phyloP scores from a whole-genome alignment of 2,797 vertebrate species.

The Melopsittacus undulatus region DNA sequence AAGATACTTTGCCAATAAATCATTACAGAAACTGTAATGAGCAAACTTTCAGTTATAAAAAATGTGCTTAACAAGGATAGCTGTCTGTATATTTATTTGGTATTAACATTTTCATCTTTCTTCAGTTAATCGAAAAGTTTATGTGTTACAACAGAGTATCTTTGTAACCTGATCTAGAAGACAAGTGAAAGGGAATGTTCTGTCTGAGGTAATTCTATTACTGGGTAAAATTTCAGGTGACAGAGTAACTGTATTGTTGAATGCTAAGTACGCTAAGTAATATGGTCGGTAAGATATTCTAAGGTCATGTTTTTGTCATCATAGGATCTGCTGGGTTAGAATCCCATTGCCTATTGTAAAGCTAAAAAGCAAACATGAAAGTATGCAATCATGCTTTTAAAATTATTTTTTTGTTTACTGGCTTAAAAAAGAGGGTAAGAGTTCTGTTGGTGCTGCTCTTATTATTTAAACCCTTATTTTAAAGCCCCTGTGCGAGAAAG shows the following conservation, averaged over 20 bases:
- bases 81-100: neutral
- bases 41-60: neutral
- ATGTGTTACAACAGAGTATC: neutral
- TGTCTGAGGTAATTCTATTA: slow-evolving; percentile 1
- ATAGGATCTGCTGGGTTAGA: neutral
- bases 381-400: neutral
- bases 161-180: slow-evolving; percentile 66
- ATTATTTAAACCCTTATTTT: neutral
- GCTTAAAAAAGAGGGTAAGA: neutral
- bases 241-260: slow-evolving; percentile 32
- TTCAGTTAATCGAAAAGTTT: too few species aligned
- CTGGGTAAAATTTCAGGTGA: slow-evolving; percentile 75
- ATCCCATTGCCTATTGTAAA: neutral
- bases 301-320: neutral
- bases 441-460: neutral
- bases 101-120: too few species aligned
- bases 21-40: neutral
- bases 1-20: neutral
- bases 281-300: neutral
- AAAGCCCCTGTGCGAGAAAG: neutral
- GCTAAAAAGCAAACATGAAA: neutral
- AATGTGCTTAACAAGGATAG: neutral
- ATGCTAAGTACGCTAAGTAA: slow-evolving; percentile 8
- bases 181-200: slow-evolving; percentile 24
- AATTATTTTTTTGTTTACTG: neutral